Percentiles rank a stretch among this genome's conserved stretches.
These are phyloP conservation scores for Terrapene triunguis DNA, from an alignment of 2,113 vertebrate genomes.

Conservation along the genomic window DNA sequence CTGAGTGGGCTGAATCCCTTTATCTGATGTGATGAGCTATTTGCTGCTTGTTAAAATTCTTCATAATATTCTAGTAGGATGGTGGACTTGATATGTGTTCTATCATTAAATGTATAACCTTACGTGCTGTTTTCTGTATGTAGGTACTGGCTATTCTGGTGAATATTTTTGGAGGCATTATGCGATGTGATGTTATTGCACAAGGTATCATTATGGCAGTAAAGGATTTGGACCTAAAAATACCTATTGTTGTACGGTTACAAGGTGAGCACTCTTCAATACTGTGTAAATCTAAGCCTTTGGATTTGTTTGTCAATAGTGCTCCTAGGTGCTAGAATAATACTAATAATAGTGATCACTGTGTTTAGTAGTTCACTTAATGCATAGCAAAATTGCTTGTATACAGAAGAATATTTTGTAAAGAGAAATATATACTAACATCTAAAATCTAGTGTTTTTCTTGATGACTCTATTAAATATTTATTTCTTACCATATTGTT, in stretches of 20 bases:
- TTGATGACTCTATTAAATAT: not conserved
- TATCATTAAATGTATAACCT: not conserved
- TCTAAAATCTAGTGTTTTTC: not conserved
- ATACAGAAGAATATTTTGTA: not conserved
- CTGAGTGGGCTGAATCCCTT: not conserved
- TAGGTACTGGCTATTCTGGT: conserved; percentile 97
- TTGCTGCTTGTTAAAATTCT: not conserved
- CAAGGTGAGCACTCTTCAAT: conserved; percentile 86
- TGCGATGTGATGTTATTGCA: conserved; percentile 97
- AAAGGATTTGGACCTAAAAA: conserved; percentile 92
- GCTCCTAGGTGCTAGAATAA: not conserved
- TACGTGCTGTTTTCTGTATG: not conserved
- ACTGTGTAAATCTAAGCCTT: not conserved
- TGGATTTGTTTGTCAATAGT: not conserved
- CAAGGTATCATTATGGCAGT: conserved; percentile 98
- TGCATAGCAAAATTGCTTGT: not conserved
- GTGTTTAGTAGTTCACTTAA: not conserved
- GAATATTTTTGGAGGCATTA: conserved; percentile 99
- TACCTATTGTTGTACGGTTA: conserved; percentile 98
- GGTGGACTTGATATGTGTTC: not conserved
- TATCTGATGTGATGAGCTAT: not conserved
- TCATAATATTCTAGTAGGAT: not conserved
- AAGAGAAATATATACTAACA: not conserved
- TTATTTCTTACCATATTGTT: not conserved
- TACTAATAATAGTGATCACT: not conserved